Percentiles rank a stretch among this genome's conserved stretches.
These are phyloP conservation scores for Pogoniulus pusillus DNA, from an alignment of 2,797 vertebrate genomes.

Conservation along the genomic window DNA sequence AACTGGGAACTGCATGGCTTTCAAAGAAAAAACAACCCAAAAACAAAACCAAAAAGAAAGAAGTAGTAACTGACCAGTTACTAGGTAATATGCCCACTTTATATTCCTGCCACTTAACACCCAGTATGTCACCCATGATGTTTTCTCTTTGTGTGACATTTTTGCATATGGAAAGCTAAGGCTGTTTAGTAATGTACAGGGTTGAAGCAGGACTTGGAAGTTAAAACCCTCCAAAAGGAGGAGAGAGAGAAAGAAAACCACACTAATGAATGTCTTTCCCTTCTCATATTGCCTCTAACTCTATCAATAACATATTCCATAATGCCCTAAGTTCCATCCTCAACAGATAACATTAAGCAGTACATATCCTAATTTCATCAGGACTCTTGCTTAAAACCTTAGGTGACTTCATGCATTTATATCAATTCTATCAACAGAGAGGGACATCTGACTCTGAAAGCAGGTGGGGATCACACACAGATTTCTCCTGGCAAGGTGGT, in stretches of 20 bases:
- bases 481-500: not conserved
- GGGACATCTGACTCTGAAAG: not conserved
- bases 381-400: conserved; percentile 26
- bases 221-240: not conserved
- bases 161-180: not conserved
- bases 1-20: not conserved
- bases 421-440: conserved; percentile 36
- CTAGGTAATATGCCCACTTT: not conserved
- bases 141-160: not conserved
- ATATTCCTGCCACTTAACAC: not conserved
- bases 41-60: not conserved
- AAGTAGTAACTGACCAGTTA: not conserved
- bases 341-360: conserved; percentile 37
- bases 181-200: not conserved
- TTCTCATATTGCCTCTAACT: conserved; percentile 41
- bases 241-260: not conserved
- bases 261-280: not conserved
- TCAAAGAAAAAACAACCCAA: not conserved
- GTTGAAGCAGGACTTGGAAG: not conserved
- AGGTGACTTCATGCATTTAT: conserved; percentile 53
- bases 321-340: conserved; percentile 34
- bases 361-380: conserved; percentile 46
- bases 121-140: not conserved
- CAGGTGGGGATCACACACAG: not conserved
- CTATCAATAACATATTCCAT: conserved; percentile 33